Conservation (phyloP, 2,888 invertebrate species). For the Drosophila demipolita region DNA sequence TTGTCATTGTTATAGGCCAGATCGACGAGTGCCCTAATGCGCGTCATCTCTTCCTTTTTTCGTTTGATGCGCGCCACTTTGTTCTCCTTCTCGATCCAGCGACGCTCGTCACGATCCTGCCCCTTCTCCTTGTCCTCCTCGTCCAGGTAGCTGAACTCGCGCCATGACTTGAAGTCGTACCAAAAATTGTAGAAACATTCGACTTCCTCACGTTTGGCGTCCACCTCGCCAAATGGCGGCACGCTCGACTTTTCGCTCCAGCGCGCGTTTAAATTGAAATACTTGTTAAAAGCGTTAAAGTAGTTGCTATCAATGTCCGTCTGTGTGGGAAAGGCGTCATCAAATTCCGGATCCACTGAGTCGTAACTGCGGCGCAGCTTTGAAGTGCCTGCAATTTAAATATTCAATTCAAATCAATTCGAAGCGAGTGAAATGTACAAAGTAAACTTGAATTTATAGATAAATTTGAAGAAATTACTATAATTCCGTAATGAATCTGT, state of each 20-base stretch:
- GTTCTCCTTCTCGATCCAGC: slow-evolving; percentile 99
- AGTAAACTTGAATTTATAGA: neutral
- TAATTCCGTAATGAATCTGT: neutral
- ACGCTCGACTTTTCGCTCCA: slow-evolving; percentile 97
- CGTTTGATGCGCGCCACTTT: slow-evolving; percentile 95
- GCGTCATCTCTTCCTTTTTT: slow-evolving; percentile 98
- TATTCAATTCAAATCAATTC: slow-evolving; percentile 1
- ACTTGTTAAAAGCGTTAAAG: slow-evolving; percentile 88
- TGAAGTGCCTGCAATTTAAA: slow-evolving; percentile 87
- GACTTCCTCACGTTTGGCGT: slow-evolving; percentile 92
- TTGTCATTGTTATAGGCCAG: slow-evolving; percentile 97
- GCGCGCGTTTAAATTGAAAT: slow-evolving; percentile 92
- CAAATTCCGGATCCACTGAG: slow-evolving; percentile 97
- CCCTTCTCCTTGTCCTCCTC: slow-evolving; percentile 99
- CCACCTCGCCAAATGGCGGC: slow-evolving; percentile 91
- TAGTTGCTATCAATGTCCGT: slow-evolving; percentile 93
- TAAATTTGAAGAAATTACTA: neutral
- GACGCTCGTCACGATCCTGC: slow-evolving; percentile 97
- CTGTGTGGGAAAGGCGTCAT: slow-evolving; percentile 92
- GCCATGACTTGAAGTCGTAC: slow-evolving; percentile 99
- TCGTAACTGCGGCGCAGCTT: slow-evolving; percentile 95
- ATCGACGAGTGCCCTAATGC: slow-evolving; percentile 96
- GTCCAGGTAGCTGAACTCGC: slow-evolving; percentile 99
- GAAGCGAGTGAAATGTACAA: neutral
- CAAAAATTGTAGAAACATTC: slow-evolving; percentile 98